These are phyloP conservation scores for Tipula confusa DNA, from an alignment of 2,888 invertebrate genomes.

Conservation along the genomic window DNA sequence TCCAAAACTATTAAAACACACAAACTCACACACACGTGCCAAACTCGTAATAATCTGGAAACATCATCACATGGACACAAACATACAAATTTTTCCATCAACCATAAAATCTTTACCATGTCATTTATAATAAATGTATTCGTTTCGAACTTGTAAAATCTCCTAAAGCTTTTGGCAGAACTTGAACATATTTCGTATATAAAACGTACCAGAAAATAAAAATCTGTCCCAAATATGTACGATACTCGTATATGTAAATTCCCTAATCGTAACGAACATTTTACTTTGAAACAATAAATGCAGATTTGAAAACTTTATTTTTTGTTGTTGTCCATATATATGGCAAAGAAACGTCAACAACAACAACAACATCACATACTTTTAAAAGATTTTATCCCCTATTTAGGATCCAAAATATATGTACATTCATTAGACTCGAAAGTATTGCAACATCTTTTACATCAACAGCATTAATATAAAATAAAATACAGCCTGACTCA, in stretches of 20 bases:
- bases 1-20: too few relatives aligned
- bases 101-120: background rate
- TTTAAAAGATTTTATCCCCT: background rate
- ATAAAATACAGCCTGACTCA: background rate
- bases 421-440: background rate
- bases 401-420: background rate
- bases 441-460: background rate
- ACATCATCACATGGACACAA: too few relatives aligned
- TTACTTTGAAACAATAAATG: slow-evolving; percentile 20
- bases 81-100: too few relatives aligned
- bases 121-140: background rate
- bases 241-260: background rate
- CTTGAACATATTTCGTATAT: background rate
- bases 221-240: background rate
- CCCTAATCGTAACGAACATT: background rate
- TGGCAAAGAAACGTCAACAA: too few relatives aligned
- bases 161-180: background rate
- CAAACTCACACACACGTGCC: too few relatives aligned
- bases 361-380: background rate
- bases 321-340: background rate
- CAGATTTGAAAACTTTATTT: background rate
- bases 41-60: too few relatives aligned
- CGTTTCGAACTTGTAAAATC: background rate
- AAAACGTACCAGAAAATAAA: background rate
- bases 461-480: background rate